Evolutionary conservation across 2,888 invertebrate genomes (phyloP).

Genomic region (Eledone cirrhosa): DNA sequence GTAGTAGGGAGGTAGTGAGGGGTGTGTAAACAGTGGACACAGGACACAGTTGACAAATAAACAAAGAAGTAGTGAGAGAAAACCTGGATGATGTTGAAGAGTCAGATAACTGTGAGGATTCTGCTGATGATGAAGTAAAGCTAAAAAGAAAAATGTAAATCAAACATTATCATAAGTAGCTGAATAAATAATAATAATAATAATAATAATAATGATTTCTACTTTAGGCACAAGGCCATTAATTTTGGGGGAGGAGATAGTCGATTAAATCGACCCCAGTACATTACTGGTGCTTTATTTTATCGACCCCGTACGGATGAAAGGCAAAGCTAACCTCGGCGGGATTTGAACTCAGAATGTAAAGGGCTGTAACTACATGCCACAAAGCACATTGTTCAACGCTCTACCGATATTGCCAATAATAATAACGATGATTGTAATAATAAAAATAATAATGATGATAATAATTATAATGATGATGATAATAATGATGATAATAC

Average conservation of each 20-base stretch:
- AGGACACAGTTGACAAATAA: background rate
- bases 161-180: too few species aligned
- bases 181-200: too few species aligned
- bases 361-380: too few species aligned
- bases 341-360: too few species aligned
- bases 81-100: constrained; percentile 27
- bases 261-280: too few species aligned
- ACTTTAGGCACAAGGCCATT: too few species aligned
- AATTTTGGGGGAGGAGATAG: too few species aligned
- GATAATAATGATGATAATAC: background rate
- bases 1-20: background rate
- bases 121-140: constrained; percentile 25
- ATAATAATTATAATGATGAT: background rate
- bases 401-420: background rate
- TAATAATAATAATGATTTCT: too few species aligned
- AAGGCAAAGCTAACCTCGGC: too few species aligned
- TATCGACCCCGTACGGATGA: too few species aligned
- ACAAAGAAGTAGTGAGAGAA: constrained; percentile 8
- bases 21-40: background rate
- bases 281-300: too few species aligned
- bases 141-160: constrained; percentile 1
- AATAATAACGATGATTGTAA: background rate
- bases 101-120: constrained; percentile 27
- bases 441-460: background rate
- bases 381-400: too few species aligned